Conservation (phyloP, 2,797 vertebrate species). For the Hyperoplus lanceolatus region DNA sequence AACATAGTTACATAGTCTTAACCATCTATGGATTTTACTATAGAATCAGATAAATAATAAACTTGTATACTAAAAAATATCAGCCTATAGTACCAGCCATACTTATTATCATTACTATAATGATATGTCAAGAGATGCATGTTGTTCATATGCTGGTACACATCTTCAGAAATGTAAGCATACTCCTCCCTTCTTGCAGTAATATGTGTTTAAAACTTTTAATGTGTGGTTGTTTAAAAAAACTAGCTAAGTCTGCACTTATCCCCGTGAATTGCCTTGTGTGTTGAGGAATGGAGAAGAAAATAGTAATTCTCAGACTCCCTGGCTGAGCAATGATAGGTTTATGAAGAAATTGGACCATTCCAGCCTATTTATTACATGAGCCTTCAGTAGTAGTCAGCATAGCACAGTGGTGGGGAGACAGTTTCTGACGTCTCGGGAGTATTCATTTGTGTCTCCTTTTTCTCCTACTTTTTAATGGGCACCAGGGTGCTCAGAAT, state of each 20-base stretch:
- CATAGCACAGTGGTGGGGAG: slow-evolving; percentile 54
- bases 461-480: slow-evolving; percentile 63
- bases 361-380: slow-evolving; percentile 61
- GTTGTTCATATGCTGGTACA: neutral
- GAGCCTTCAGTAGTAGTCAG: slow-evolving; percentile 53
- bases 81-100: too few relatives aligned
- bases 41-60: neutral
- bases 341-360: slow-evolving; percentile 63
- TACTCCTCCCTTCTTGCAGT: neutral
- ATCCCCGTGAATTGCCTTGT: slow-evolving; percentile 18
- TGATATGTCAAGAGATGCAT: too few relatives aligned
- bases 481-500: slow-evolving; percentile 52
- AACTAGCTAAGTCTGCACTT: slow-evolving; percentile 5
- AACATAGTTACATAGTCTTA: neutral
- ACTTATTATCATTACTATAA: too few relatives aligned
- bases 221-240: neutral
- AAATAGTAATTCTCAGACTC: slow-evolving; percentile 32
- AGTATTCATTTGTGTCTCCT: slow-evolving; percentile 69
- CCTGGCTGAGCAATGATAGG: slow-evolving; percentile 38
- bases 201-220: slow-evolving; percentile 5
- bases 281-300: slow-evolving; percentile 32
- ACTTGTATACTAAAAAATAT: neutral
- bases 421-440: slow-evolving; percentile 54
- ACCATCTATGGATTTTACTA: neutral
- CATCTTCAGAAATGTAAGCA: neutral